phyloP scores from a whole-genome alignment of 2,113 vertebrate species.

The Gambusia affinis region DNA sequence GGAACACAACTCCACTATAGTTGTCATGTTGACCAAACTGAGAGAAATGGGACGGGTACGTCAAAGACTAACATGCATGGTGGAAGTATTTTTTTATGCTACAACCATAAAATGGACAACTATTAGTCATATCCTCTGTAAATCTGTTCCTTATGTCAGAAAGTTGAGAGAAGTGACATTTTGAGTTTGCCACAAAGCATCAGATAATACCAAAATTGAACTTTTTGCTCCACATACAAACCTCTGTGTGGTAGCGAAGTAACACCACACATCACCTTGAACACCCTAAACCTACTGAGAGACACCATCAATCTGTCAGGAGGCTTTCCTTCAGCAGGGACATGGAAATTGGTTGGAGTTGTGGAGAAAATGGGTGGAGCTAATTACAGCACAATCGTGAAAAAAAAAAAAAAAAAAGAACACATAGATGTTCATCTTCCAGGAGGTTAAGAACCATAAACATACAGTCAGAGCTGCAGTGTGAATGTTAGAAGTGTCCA shows the following conservation, averaged over 20 bases:
- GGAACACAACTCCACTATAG: conserved; percentile 99
- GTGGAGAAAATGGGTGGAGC: background rate
- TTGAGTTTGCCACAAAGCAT: background rate
- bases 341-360: background rate
- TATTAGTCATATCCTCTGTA: too few species aligned
- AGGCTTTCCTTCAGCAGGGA: background rate
- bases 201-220: background rate
- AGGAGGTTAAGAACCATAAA: background rate
- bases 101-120: background rate
- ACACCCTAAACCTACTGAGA: background rate
- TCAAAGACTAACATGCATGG: background rate
- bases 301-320: background rate
- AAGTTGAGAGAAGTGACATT: too few species aligned
- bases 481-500: background rate
- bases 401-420: background rate
- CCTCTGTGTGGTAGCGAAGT: background rate
- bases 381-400: background rate
- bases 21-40: conserved; percentile 98
- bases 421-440: background rate
- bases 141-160: too few species aligned
- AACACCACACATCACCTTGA: background rate
- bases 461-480: background rate
- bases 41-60: conserved; percentile 98
- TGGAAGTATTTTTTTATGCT: background rate
- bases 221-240: background rate